Evolutionary conservation across 2,113 vertebrate genomes (phyloP), one percentile per base, ranked within the genome.

Genomic region (Anarrhichthys ocellatus): DNA sequence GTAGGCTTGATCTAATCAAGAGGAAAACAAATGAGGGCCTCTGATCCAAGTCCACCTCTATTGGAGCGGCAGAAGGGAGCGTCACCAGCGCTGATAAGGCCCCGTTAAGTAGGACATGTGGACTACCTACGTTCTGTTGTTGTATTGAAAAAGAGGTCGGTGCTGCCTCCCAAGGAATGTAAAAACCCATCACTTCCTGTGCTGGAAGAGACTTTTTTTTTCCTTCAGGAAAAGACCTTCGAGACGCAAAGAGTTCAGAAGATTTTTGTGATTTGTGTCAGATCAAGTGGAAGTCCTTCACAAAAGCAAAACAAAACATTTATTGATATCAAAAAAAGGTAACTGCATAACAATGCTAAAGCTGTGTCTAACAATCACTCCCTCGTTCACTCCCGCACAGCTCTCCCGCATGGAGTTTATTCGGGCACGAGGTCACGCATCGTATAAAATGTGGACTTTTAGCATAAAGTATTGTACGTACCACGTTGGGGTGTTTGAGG

Each of bases 1-100:
- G 27, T 10, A 36, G 69, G 40, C 70, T 81, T 81, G 65, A 81
- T 76, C 2, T 62, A 82, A 88, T 82, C 68, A 56, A 40, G 46
- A 27, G 24, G 2, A 56, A n/a, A 15, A 36, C 15, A 73, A 66
- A 66, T 50, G 6, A 27, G 17, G 14, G 32, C 24, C 62, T 24
- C 65, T 61, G 18, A 71, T 76, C 67, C 50, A 80, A 81, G 76
- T 88, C 71, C 61, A 82, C 29, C 48, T 73, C 56, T 5, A 34
- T 79, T 32, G 81, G 56, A 50, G 50, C 13, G 58, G n/a, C 20
- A 52, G 18, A 59, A 48, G 17, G 38, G 68, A 42, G 63, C 4
- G 5, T 68, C 73, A 52, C 32, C 7, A 10, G 2, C 38, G 24
- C 50, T 80, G 83, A 86, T 86, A 88, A 76, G 75, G 24, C 44